A percentile compares a stretch with the other conserved stretches of the same genome.
phyloP scores from a whole-genome alignment of 2,888 invertebrate genomes.

The Yponomeuta sedellus region DNA sequence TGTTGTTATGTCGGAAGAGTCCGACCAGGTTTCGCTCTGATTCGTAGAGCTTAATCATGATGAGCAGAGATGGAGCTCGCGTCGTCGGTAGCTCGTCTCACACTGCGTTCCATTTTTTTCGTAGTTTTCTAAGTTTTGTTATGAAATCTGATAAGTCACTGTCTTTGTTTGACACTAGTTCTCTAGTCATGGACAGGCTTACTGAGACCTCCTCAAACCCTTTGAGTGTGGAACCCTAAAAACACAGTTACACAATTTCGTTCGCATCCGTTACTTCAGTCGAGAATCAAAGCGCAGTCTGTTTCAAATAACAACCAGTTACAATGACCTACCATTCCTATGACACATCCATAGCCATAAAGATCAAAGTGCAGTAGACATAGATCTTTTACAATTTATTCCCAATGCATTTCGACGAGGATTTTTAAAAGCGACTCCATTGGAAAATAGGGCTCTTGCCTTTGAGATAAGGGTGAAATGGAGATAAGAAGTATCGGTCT shows the following conservation, averaged over 20 bases:
- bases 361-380: too few relatives aligned
- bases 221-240: conserved; percentile 5
- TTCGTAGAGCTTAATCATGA: too few relatives aligned
- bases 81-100: too few relatives aligned
- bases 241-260: conserved; percentile 9
- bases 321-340: background rate
- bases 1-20: too few relatives aligned
- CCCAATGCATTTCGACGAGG: background rate
- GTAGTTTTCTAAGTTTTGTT: too few relatives aligned
- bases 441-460: background rate
- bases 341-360: background rate
- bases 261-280: conserved; percentile 9
- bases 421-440: background rate
- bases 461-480: background rate
- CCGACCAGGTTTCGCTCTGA: too few relatives aligned
- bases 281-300: conserved; percentile 8
- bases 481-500: background rate
- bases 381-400: background rate
- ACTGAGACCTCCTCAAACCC: conserved; percentile 3
- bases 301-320: background rate
- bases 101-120: too few relatives aligned
- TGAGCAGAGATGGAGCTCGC: too few relatives aligned
- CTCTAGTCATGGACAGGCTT: too few relatives aligned
- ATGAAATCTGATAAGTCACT: too few relatives aligned
- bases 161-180: too few relatives aligned